Evolutionary conservation across 1,140 invertebrate genomes (phyloP), one percentile per base, ranked within the genome.

Genomic region (Neomicropteryx cornuta): DNA sequence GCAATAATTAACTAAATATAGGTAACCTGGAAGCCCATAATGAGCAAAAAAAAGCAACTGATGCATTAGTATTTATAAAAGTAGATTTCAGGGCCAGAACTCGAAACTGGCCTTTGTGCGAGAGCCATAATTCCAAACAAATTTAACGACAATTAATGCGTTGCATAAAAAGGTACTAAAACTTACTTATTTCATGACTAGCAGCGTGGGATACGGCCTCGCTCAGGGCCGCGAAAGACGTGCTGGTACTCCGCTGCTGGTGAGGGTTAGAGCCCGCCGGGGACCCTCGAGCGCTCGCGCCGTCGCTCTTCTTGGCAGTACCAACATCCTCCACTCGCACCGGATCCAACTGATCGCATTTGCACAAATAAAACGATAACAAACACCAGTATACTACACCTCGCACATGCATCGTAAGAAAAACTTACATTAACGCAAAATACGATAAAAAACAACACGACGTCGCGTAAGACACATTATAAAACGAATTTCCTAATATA

Each of bases 371-470:
- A 50, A 62, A 50, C 54, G 51, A 53, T 51, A 61, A 56, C 58
- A 65, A 58, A 58, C 59, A 62, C 60, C 60, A 65, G 58, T 62
- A 63, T 49, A 65, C 53, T 52, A 61, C 51, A 51, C 62, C 52
- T 58, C 60, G 56, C 52, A 65, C 58, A 61, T 59, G 62, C 62
- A 65, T 65, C 53, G 58, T 65, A 55, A 62, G 49, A 55, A 60
- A 58, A 50, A 56, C 56, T 61, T 48, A 57, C 58, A 48, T 51
- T 42, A 48, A 55, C 49, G 50, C 58, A 58, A 44, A 49, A 40
- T 46, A 50, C 49, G 38, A 33, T 41, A 54, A 45, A 52, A 56
- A 50, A 58, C 43, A 50, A 52, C 43, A 55, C 43, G 48, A 58
- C 54, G 49, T 40, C 39, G 44, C 31, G 29, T 39, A 50, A 41